phyloP scores from a whole-genome alignment of 2,797 vertebrate genomes.

The Clarias platycephalus region DNA sequence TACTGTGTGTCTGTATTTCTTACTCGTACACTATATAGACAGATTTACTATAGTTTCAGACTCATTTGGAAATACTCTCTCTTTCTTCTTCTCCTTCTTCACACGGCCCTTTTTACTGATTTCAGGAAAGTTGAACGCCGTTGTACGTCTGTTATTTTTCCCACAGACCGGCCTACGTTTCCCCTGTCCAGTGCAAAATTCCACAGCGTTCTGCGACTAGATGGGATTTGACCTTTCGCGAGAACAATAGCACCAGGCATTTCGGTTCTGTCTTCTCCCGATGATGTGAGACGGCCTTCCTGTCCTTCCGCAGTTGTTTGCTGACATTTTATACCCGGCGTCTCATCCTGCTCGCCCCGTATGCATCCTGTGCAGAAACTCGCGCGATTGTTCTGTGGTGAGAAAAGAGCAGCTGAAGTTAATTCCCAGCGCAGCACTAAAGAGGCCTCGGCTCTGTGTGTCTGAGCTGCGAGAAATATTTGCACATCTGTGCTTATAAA shows the following conservation, averaged over 20 bases:
- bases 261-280: conserved; percentile 72
- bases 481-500: conserved; percentile 45
- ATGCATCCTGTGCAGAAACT: conserved; percentile 44
- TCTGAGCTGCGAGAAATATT: conserved; percentile 29
- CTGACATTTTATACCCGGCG: conserved; percentile 64
- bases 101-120: conserved; percentile 1
- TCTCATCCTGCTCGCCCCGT: conserved; percentile 55
- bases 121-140: neutral
- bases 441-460: conserved; percentile 17
- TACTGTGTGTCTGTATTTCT: neutral
- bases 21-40: neutral
- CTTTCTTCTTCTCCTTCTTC: conserved; percentile 31
- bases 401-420: conserved; percentile 45
- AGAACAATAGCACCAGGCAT: conserved; percentile 79
- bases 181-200: conserved; percentile 67
- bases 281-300: conserved; percentile 58
- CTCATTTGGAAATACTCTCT: too few relatives aligned
- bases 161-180: conserved; percentile 63
- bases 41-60: neutral
- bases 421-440: conserved; percentile 34
- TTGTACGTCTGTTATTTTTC: neutral
- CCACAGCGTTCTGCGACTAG: conserved; percentile 72
- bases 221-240: conserved; percentile 80
- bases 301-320: conserved; percentile 67
- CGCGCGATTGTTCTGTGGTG: conserved; percentile 46